Conservation (phyloP, 1,140 invertebrate genomes). For the Heliothis virescens region DNA sequence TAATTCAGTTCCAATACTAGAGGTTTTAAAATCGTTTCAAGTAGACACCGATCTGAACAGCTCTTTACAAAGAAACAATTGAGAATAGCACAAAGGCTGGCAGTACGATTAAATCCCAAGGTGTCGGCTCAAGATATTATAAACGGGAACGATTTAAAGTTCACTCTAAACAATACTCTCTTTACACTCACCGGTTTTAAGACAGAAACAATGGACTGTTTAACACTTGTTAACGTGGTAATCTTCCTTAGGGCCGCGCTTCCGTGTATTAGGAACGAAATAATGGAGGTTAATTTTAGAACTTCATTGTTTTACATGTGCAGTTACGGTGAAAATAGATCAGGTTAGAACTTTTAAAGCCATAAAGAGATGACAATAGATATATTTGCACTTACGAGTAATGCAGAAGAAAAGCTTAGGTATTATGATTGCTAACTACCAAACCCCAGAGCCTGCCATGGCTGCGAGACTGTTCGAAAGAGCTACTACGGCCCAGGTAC, state of each 20-base stretch:
- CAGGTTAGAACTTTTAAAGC: no score
- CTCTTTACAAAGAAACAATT: conserved; percentile 40
- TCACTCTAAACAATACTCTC: conserved; percentile 67
- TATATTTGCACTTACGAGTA: no score
- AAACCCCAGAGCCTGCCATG: no score
- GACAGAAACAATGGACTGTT: conserved; percentile 8
- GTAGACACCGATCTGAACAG: conserved; percentile 2
- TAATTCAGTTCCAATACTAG: neutral
- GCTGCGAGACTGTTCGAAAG: no score
- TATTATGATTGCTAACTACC: no score
- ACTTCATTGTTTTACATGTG: neutral
- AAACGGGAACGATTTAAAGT: conserved; percentile 57
- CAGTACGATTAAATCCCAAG: conserved; percentile 59
- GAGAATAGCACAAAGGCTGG: conserved; percentile 52
- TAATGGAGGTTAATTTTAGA: neutral
- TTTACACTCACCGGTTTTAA: conserved; percentile 52
- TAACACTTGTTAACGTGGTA: conserved; percentile 29
- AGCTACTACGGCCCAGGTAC: no score
- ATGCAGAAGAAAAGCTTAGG: no score
- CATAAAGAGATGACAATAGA: no score
- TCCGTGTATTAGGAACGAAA: neutral
- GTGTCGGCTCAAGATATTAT: conserved; percentile 63
- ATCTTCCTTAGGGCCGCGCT: conserved; percentile 1
- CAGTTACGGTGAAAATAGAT: no score
- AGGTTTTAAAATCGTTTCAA: no score